Base-by-base conservation (phyloP, 2,797 vertebrate species). In the Sebastes minor region DNA sequence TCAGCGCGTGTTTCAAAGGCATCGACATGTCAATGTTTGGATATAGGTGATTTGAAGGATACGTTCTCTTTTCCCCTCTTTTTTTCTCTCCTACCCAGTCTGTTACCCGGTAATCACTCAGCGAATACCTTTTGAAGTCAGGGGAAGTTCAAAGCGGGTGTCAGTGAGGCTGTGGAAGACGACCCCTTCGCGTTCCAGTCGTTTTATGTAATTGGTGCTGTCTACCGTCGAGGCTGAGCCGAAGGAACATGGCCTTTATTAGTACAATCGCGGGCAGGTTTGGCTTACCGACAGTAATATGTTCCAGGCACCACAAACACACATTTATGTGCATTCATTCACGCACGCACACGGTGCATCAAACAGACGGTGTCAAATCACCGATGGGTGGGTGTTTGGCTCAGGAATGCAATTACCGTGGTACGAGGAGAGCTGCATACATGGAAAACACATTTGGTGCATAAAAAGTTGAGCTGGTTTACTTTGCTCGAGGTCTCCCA, bases 121-220 rank as follows among this genome's bases (percentile, higher is more conserved):
- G 94, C 63, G 84, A 72, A 94, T 91, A 96, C 95, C 96, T 84
- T 98, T 97, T 97, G 97, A 97, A 97, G 96, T 94, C 3, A 68
- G 71, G 42, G 68, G 67, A 53, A 86, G 89, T 97, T 97, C 96
- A 97, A 97, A 97, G 91, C 73, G 6, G 65, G 80, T 88, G 83
- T 86, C 86, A 60, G 89, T 30, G 77, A 76, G 96, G 90, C 89
- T 91, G 95, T 90, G 82, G 94, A 63, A 35, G 93, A 92, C 86
- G 66, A 95, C 91, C 94, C 93, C 89, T 90, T 92, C 92, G 94
- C 93, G 89, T 94, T 85, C 94, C 95, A 95, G 94, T 96, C 94
- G 96, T 96, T 96, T 95, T 93, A 91, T 94, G 95, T 98, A 98
- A 98, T 98, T 97, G 97, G 94, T 95, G 96, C 95, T 94, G 96